Percentiles rank a stretch among this genome's conserved stretches.
Conservation (phyloP, 2,888 invertebrate species). For the Drosophila prolongata region DNA sequence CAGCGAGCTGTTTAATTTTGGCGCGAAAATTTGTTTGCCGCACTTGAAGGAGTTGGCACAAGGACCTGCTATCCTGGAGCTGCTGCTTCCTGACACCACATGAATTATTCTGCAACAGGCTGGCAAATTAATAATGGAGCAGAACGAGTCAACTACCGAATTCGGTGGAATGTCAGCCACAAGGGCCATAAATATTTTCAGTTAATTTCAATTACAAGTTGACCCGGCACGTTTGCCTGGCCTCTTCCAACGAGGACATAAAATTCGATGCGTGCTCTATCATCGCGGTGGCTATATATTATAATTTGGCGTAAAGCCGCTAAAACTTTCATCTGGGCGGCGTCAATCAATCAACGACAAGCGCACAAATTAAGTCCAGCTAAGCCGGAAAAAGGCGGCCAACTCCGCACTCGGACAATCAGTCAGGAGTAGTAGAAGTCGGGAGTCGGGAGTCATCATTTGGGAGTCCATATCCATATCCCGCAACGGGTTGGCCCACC, state of each 20-base stretch:
- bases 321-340: constrained; percentile 69
- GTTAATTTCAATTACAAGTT: constrained; percentile 69
- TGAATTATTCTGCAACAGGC: constrained; percentile 62
- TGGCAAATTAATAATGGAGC: constrained; percentile 62
- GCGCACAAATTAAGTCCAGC: constrained; percentile 73
- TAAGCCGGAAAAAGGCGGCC: constrained; percentile 50
- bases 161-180: constrained; percentile 55
- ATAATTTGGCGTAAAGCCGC: constrained; percentile 74
- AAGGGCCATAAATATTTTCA: constrained; percentile 71
- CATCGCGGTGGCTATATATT: constrained; percentile 62
- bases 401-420: constrained; percentile 55
- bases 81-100: constrained; percentile 28
- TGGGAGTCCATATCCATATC: constrained; percentile 16
- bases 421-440: constrained; percentile 47
- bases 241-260: constrained; percentile 49
- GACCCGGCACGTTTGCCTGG: constrained; percentile 43
- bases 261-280: constrained; percentile 73
- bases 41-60: constrained; percentile 16
- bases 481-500: constrained; percentile 25
- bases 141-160: constrained; percentile 24
- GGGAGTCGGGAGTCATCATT: constrained; percentile 5
- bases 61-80: neutral
- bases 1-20: constrained; percentile 54
- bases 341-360: constrained; percentile 76
- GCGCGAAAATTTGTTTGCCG: constrained; percentile 52